Base-by-base conservation (phyloP, 2,797 vertebrate species). In the Alcedo atthis region DNA sequence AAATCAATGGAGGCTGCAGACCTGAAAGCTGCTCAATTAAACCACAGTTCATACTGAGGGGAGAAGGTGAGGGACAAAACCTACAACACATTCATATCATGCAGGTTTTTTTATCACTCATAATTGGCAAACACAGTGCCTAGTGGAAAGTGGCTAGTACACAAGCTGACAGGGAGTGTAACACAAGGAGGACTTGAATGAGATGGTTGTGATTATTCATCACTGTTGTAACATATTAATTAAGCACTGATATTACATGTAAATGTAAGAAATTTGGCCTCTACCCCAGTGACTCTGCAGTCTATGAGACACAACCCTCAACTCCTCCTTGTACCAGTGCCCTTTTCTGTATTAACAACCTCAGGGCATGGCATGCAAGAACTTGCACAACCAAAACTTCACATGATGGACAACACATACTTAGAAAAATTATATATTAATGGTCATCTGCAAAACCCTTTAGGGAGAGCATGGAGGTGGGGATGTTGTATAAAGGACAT, bases 1-100 rank as follows among this genome's bases (percentile, higher is more conserved):
- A 91, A 96, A 96, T 96, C 96, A 90, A 73, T 90, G 89, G 76
- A 92, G 62, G 9, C 82, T 76, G 74, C 66, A 80, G 79, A 61
- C 26, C 10, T 55, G 57, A 90, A 80, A 92, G 59, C 64, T 81
- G 59, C 61, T 91, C 85, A 45, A n/a, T 78, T 85, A 81, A 93
- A 96, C 78, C 90, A 28, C 8, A 4, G 40, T 32, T 87, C 49
- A 42, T 37, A 49, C 4, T 0, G 2, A 81, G 67, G 79, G 37
- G 25, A 87, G 75, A 67, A 64, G 54, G 51, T 68, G 78, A 87
- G 37, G 51, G 61, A 66, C n/a, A 88, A 81, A 90, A 63, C 42
- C 71, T 92, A 51, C 75, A 71, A 28, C 40, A 25, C 33, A 51
- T 74, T 66, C 43, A 37, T 35, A 71, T 2, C 30, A 24, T 48